Conservation (phyloP, 2,113 vertebrate genomes). For the Calidris pygmaea region DNA sequence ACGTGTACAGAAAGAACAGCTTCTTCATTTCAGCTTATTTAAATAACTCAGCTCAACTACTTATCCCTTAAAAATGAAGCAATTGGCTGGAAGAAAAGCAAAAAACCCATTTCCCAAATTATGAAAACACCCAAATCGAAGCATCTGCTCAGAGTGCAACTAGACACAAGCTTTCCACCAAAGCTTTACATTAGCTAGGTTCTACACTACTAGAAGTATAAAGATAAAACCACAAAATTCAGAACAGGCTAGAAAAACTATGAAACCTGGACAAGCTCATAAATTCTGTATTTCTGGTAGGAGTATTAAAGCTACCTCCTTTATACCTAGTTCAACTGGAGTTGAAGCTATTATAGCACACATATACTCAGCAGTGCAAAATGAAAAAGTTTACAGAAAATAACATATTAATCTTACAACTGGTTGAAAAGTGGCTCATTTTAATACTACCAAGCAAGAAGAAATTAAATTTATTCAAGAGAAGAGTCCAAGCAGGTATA, state of each 20-base stretch:
- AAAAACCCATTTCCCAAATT: not conserved
- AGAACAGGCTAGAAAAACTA: not conserved
- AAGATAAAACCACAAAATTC: not conserved
- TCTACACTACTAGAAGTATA: not conserved
- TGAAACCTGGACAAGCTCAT: not conserved
- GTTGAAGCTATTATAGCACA: not conserved
- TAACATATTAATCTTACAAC: not conserved
- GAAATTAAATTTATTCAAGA: not conserved
- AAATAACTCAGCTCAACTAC: not conserved
- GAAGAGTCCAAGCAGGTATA: not conserved
- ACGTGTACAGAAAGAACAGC: not conserved
- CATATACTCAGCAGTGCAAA: not conserved
- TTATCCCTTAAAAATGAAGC: not conserved
- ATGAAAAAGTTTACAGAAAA: not conserved
- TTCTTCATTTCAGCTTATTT: slow-evolving; percentile 33
- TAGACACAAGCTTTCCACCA: not conserved
- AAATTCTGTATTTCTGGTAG: not conserved
- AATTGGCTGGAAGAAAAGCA: not conserved
- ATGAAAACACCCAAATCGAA: not conserved
- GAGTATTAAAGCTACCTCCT: not conserved
- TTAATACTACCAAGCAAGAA: not conserved
- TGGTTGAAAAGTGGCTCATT: not conserved
- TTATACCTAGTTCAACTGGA: not conserved
- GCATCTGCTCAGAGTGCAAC: not conserved
- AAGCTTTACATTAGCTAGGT: not conserved